These are phyloP conservation scores for Machimus rusticus DNA, from an alignment of 2,888 invertebrate genomes.

Conservation along the genomic window DNA sequence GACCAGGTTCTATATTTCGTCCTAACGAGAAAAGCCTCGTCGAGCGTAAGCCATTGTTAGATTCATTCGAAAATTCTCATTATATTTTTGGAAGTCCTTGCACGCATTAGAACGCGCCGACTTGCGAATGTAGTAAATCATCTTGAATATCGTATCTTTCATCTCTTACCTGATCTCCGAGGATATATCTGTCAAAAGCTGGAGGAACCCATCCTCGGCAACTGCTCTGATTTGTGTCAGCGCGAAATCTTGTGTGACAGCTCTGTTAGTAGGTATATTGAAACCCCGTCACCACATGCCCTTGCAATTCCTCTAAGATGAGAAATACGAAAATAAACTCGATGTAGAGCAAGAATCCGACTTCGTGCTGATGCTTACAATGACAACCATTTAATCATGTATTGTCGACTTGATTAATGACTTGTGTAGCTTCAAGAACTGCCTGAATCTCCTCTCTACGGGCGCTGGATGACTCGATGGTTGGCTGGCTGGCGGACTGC, in stretches of 20 bases:
- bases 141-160: not conserved
- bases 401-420: slow-evolving; percentile 40
- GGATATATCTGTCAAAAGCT: slow-evolving; percentile 27
- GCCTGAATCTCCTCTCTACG: not conserved
- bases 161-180: slow-evolving; percentile 23
- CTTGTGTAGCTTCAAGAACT: slow-evolving; percentile 21
- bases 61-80: not conserved
- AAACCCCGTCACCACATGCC: slow-evolving; percentile 14
- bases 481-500: not conserved
- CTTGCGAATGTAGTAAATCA: not conserved
- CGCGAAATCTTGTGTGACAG: slow-evolving; percentile 33
- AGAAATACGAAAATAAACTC: slow-evolving; percentile 33
- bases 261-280: slow-evolving; percentile 27
- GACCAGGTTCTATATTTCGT: not conserved
- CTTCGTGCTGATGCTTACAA: slow-evolving; percentile 37
- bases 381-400: slow-evolving; percentile 41
- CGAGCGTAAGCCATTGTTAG: not conserved
- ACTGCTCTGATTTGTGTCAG: slow-evolving; percentile 34
- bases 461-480: not conserved
- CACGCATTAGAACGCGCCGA: not conserved
- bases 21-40: not conserved
- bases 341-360: slow-evolving; percentile 29
- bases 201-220: not conserved
- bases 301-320: slow-evolving; percentile 28
- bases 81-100: not conserved